Evolutionary conservation across 2,888 invertebrate genomes (phyloP).

Genomic region (Prostheceraeus crozeri): DNA sequence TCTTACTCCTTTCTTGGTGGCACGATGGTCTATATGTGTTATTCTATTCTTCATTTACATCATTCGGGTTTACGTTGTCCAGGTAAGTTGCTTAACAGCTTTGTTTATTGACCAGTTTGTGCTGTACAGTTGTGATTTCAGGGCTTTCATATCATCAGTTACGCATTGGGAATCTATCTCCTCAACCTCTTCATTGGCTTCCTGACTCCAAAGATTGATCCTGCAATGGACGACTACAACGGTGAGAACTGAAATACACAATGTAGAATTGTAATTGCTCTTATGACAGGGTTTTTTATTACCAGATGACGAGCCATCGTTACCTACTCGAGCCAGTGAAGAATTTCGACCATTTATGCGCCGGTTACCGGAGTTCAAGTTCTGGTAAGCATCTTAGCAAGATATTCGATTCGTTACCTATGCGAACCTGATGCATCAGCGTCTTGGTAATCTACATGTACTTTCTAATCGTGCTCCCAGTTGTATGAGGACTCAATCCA

Average conservation of each 20-base stretch:
- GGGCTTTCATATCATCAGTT: slow-evolving; percentile 99
- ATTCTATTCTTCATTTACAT: neutral
- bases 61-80: neutral
- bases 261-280: no score
- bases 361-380: slow-evolving; percentile 96
- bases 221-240: slow-evolving; percentile 78
- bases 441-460: no score
- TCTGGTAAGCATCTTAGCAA: no score
- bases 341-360: slow-evolving; percentile 95
- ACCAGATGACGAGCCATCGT: slow-evolving; percentile 77
- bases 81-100: neutral
- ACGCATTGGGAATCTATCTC: slow-evolving; percentile 96
- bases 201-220: slow-evolving; percentile 98
- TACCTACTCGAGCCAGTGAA: slow-evolving; percentile 88
- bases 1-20: slow-evolving; percentile 14
- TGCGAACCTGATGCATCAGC: neutral
- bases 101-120: neutral
- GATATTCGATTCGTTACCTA: slow-evolving; percentile 31
- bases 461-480: no score
- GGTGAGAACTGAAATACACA: slow-evolving; percentile 61
- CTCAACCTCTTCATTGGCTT: slow-evolving; percentile 98
- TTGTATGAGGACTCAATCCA: no score
- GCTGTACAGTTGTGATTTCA: slow-evolving; percentile 55
- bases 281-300: no score
- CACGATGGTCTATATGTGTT: slow-evolving; percentile 16